Evolutionary conservation across 2,113 vertebrate genomes (phyloP).

Genomic region (Mirza zaza): DNA sequence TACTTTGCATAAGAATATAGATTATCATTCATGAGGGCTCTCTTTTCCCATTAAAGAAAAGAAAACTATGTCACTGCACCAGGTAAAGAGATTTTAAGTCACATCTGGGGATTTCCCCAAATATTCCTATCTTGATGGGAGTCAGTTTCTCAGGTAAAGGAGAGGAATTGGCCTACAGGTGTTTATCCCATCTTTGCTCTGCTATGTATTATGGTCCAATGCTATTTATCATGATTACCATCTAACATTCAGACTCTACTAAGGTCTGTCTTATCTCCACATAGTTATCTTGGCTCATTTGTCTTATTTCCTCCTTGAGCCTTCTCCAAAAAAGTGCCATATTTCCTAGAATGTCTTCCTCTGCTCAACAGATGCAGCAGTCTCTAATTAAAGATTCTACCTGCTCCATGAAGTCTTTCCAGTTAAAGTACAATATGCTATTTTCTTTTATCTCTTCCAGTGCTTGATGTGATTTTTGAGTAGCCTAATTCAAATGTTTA

Average conservation of each 20-base stretch:
- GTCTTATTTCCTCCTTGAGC: not conserved
- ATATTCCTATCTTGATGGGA: not conserved
- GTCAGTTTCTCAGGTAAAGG: not conserved
- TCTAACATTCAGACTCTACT: not conserved
- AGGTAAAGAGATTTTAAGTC: not conserved
- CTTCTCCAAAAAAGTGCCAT: not conserved
- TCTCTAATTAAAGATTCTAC: not conserved
- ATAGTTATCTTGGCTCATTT: not conserved
- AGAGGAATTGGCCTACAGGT: not conserved
- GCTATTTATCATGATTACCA: not conserved
- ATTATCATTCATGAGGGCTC: not conserved
- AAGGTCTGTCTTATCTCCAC: not conserved
- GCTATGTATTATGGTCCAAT: not conserved
- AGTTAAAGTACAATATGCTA: not conserved
- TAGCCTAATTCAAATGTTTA: not conserved
- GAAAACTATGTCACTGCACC: not conserved
- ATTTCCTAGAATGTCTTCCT: not conserved
- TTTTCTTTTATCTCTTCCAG: constrained; percentile 7
- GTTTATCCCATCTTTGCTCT: not conserved
- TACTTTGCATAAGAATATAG: not conserved
- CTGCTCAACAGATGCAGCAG: not conserved
- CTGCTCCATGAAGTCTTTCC: not conserved
- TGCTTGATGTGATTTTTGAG: constrained; percentile 11
- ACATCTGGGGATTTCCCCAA: not conserved
- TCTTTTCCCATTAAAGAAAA: not conserved